Conservation (phyloP, 2,888 invertebrate species). For the Lithophane leautieri region DNA sequence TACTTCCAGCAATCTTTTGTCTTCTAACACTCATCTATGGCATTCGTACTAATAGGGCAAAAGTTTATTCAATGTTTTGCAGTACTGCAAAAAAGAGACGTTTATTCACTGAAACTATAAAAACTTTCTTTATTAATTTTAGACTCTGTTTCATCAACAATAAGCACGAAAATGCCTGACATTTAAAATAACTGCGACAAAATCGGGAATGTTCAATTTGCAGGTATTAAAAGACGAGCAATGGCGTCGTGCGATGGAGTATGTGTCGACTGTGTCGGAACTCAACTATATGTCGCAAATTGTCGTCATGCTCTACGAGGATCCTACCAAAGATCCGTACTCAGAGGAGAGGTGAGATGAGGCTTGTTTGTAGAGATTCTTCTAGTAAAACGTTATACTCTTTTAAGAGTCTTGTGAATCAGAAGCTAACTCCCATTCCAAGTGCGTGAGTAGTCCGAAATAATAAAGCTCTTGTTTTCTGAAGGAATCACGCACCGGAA, state of each 20-base stretch:
- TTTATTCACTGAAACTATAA: too few relatives aligned
- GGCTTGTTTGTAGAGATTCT: background rate
- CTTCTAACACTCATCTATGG: background rate
- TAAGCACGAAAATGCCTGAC: background rate
- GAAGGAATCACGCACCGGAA: background rate
- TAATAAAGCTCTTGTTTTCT: background rate
- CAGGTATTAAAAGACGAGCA: constrained; percentile 97
- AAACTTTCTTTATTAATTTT: background rate
- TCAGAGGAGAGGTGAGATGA: constrained; percentile 93
- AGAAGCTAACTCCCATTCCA: background rate
- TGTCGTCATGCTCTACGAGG: constrained; percentile 99
- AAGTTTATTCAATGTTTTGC: background rate
- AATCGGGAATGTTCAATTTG: background rate
- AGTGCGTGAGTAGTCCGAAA: background rate
- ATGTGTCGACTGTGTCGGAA: constrained; percentile 99
- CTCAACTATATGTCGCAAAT: constrained; percentile 99
- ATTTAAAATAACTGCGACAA: background rate
- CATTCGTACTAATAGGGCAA: background rate
- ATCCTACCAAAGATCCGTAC: constrained; percentile 98
- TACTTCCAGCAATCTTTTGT: background rate
- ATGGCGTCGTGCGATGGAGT: constrained; percentile 99
- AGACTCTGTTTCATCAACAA: background rate
- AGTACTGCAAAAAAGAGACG: too few relatives aligned
- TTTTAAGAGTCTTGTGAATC: background rate
- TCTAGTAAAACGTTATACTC: background rate